A percentile compares a stretch with the other conserved stretches of the same genome.
phyloP scores from a whole-genome alignment of 2,888 invertebrate species.

The Hirtodrosophila cameraria region DNA sequence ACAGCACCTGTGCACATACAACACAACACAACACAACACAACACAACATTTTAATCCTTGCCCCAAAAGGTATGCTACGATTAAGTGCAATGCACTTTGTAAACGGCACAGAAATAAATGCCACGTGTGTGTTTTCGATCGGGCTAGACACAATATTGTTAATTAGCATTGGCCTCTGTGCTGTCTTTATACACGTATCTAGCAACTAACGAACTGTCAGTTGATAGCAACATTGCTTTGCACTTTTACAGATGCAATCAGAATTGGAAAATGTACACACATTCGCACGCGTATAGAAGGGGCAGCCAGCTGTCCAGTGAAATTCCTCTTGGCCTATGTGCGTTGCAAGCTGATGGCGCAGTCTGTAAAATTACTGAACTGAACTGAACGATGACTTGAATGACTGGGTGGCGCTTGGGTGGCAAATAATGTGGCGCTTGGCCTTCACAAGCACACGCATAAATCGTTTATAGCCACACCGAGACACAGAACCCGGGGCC shows the following conservation, averaged over 20 bases:
- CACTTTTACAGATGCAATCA: slow-evolving; percentile 69
- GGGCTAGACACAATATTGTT: slow-evolving; percentile 16
- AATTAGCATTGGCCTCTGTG: slow-evolving; percentile 35
- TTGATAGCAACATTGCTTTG: slow-evolving; percentile 45
- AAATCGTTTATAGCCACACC: slow-evolving; percentile 76
- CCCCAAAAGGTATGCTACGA: slow-evolving; percentile 36
- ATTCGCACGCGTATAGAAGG: slow-evolving; percentile 16
- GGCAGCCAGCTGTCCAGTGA: slow-evolving; percentile 24
- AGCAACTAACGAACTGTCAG: slow-evolving; percentile 46
- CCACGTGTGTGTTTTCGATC: slow-evolving; percentile 4
- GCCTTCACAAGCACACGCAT: slow-evolving; percentile 70
- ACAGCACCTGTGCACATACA: slow-evolving; percentile 7
- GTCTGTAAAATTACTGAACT: slow-evolving; percentile 80
- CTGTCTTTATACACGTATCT: slow-evolving; percentile 1
- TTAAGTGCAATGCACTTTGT: background rate
- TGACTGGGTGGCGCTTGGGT: slow-evolving; percentile 37
- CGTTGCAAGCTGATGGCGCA: slow-evolving; percentile 71
- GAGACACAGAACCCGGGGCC: slow-evolving; percentile 38
- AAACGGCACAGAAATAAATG: background rate
- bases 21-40: too few species aligned
- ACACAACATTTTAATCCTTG: background rate
- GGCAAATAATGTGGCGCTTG: slow-evolving; percentile 61
- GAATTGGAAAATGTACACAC: slow-evolving; percentile 55
- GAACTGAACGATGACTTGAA: slow-evolving; percentile 80
- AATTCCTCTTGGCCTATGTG: slow-evolving; percentile 48